Base-by-base conservation (phyloP, 2,113 vertebrate genomes). In the Anoplopoma fimbria region DNA sequence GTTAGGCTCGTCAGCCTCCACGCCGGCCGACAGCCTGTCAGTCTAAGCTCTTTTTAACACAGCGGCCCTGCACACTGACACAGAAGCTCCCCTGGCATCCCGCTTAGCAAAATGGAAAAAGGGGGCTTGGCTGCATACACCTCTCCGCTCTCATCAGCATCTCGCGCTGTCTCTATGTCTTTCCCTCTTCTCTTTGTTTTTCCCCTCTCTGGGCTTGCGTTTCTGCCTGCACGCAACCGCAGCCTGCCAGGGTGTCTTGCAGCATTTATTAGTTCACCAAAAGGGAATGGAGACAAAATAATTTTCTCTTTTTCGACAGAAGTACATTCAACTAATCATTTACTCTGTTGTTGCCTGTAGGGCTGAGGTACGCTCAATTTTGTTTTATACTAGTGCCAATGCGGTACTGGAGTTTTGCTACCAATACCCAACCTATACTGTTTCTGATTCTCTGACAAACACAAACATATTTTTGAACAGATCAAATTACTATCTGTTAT, bases 11-110 rank as follows among this genome's bases (percentile, higher is more conserved):
- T 86, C 87, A 67, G 75, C 71, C 62, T 88, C 77, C 82, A 58
- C n/a, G 38, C 40, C 17, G 2, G 61, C 58, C 29, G 80, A 33
- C 86, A 87, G 88, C 76, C 84, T 75, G 86, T 89, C 90, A 91
- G 83, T 90, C 61, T 77, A 45, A 78, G 81, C 85, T 75, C 77
- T 75, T 82, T 87, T 75, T 87, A 86, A 88, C 89, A 73, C 76
- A 47, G 64, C 51, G 49, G 82, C 77, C 61, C 70, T 5, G 60
- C 72, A 68, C 80, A 10, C 45, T 79, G 84, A 84, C 89, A 89
- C 63, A 75, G 61, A 61, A 63, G 77, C 87, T 87, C 82, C 65
- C 53, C 62, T 72, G 83, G 77, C 83, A 77, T 73, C 4, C 14
- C 27, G 75, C 82, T 83, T 57, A 61, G 78, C 81, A 83, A 88